A percentile compares a stretch with the other conserved stretches of the same genome.
Evolutionary conservation across 2,888 invertebrate genomes (phyloP).

Genomic region (Ctena decussata): DNA sequence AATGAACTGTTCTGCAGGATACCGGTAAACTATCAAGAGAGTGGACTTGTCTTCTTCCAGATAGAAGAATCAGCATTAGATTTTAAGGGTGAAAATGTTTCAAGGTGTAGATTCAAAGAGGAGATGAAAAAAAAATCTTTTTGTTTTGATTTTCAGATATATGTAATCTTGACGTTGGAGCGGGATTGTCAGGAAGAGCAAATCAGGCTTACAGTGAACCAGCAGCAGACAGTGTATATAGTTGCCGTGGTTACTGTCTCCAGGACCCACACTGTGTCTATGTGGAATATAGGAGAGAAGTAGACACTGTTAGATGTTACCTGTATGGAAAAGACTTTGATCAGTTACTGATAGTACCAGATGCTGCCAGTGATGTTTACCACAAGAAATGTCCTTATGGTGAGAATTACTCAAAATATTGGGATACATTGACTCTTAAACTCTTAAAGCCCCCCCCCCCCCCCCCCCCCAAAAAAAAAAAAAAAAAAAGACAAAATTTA

Average conservation of each 20-base stretch:
- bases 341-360: background rate
- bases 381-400: conserved; percentile 15
- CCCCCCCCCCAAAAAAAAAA: too few relatives aligned
- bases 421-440: too few relatives aligned
- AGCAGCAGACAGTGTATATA: background rate
- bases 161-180: background rate
- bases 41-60: too few relatives aligned
- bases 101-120: too few relatives aligned
- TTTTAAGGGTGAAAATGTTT: too few relatives aligned
- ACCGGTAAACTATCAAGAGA: too few relatives aligned
- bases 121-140: too few relatives aligned
- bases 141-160: conserved; percentile 3
- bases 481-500: too few relatives aligned
- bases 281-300: background rate
- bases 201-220: background rate
- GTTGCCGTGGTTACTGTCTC: background rate
- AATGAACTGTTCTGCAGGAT: too few relatives aligned
- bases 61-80: too few relatives aligned
- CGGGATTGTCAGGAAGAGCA: background rate
- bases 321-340: conserved; percentile 7
- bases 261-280: conserved; percentile 15
- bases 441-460: too few relatives aligned
- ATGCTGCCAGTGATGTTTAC: background rate
- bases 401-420: too few relatives aligned
- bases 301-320: background rate